Evolutionary conservation across 2,113 vertebrate genomes (phyloP).

Genomic region (Tamias sibiricus): DNA sequence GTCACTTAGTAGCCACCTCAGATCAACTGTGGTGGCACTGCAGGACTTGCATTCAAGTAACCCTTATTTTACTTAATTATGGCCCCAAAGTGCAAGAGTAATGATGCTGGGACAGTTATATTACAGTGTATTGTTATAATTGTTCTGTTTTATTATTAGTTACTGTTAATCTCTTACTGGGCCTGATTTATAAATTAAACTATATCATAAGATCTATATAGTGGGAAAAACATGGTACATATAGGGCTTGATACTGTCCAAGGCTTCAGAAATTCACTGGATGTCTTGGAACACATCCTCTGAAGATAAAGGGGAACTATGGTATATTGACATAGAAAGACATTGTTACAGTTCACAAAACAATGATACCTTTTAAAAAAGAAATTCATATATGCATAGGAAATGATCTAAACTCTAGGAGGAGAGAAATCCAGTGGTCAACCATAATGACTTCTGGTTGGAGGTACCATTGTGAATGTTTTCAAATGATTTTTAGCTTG

Average conservation of each 20-base stretch:
- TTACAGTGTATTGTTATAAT: neutral
- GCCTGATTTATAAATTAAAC: neutral
- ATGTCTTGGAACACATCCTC: neutral
- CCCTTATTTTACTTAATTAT: neutral
- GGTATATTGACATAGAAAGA: neutral
- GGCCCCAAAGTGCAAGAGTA: neutral
- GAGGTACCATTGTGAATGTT: neutral
- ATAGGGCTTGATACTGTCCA: neutral
- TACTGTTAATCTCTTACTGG: neutral
- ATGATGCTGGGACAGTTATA: neutral
- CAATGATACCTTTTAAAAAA: neutral
- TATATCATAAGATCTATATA: neutral
- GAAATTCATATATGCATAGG: neutral
- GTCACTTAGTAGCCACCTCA: neutral
- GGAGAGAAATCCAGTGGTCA: neutral
- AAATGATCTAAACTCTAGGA: neutral
- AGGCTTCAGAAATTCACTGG: neutral
- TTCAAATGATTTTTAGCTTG: slow-evolving; percentile 44
- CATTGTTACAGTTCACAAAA: neutral
- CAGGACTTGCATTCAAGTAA: neutral
- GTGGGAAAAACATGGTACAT: neutral
- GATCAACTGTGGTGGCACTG: neutral
- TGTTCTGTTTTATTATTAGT: neutral
- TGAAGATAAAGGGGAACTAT: neutral
- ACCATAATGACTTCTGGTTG: neutral